Percentiles rank a stretch among this genome's conserved stretches.
phyloP scores from a whole-genome alignment of 2,888 invertebrate genomes.

The Muscina levida region DNA sequence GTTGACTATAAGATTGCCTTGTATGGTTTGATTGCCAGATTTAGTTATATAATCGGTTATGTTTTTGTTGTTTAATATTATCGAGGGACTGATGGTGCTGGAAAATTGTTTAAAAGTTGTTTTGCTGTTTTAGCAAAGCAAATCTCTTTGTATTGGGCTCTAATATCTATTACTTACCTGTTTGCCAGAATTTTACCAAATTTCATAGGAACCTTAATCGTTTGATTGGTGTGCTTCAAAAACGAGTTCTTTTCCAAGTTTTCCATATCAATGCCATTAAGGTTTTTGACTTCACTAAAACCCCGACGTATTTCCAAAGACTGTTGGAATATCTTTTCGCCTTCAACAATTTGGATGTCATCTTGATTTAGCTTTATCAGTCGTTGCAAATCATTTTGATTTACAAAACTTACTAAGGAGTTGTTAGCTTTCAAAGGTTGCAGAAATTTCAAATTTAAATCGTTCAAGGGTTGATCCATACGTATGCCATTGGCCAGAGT shows the following conservation, averaged over 20 bases:
- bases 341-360: conserved; percentile 80
- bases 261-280: conserved; percentile 80
- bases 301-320: conserved; percentile 78
- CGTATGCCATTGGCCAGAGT: conserved; percentile 70
- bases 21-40: conserved; percentile 69
- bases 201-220: conserved; percentile 78
- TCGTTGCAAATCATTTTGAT: conserved; percentile 78
- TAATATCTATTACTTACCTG: too few species aligned
- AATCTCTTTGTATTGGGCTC: too few species aligned
- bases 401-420: conserved; percentile 79
- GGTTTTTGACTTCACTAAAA: conserved; percentile 76
- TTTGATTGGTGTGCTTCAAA: conserved; percentile 79
- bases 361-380: conserved; percentile 79
- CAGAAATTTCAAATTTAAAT: conserved; percentile 72
- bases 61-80: conserved; percentile 50
- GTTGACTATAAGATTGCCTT: conserved; percentile 68
- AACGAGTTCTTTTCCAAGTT: conserved; percentile 79
- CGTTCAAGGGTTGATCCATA: conserved; percentile 68
- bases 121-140: not conserved
- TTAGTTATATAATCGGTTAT: conserved; percentile 67
- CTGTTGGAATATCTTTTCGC: conserved; percentile 80
- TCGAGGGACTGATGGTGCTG: conserved; percentile 34
- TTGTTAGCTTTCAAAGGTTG: conserved; percentile 74
- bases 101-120: not conserved
- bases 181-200: conserved; percentile 75